Conservation (phyloP, 2,797 vertebrate genomes). For the Crocodylus rhombifer region DNA sequence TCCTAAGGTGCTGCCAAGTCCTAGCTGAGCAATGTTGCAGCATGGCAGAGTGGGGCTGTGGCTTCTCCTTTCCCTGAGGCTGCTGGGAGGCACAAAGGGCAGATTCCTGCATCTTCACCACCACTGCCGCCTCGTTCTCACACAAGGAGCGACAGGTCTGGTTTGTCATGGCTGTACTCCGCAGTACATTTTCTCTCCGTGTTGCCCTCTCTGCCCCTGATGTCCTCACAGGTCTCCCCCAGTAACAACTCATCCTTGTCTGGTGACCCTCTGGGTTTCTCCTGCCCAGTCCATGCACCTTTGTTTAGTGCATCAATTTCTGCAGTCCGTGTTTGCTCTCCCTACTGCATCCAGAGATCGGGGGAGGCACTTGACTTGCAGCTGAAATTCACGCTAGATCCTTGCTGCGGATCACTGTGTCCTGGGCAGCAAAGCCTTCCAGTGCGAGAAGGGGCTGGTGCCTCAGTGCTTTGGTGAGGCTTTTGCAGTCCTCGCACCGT, state of each 20-base stretch:
- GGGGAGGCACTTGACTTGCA: too few relatives aligned
- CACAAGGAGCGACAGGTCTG: background rate
- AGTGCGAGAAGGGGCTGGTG: background rate
- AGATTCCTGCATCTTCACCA: too few relatives aligned
- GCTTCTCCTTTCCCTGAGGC: slow-evolving; percentile 2
- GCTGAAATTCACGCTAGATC: background rate
- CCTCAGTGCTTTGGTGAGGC: background rate
- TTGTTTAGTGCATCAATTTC: slow-evolving; percentile 10
- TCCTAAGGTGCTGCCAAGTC: background rate
- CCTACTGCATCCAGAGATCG: background rate
- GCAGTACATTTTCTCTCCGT: background rate
- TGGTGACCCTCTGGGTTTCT: background rate
- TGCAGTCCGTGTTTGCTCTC: slow-evolving; percentile 9
- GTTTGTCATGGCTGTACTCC: background rate
- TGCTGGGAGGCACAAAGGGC: background rate
- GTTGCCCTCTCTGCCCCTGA: background rate
- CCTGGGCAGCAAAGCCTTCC: background rate
- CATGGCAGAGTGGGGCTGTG: background rate
- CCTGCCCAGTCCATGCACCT: background rate
- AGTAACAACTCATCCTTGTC: background rate
- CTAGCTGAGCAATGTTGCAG: slow-evolving; percentile 19
- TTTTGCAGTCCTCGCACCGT: background rate
- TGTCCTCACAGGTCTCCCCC: background rate
- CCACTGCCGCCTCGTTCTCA: background rate
- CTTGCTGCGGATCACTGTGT: background rate